Evolutionary conservation across 1,140 invertebrate species (phyloP).

Genomic region (Sinella curviseta): DNA sequence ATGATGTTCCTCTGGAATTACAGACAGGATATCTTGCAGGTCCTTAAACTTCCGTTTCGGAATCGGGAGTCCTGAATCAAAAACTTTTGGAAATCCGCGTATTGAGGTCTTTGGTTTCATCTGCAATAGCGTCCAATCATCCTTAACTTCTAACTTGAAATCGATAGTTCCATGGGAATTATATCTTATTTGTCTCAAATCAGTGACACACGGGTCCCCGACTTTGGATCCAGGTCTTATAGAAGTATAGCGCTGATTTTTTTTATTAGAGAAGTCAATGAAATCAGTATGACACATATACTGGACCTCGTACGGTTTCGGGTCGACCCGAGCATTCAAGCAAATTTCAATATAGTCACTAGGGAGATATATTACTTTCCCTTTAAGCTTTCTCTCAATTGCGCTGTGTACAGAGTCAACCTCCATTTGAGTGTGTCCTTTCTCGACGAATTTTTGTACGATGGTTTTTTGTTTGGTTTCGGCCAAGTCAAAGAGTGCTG

Average conservation of each 20-base stretch:
- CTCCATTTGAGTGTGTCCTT: slow-evolving; percentile 55
- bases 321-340: slow-evolving; percentile 47
- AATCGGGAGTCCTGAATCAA: not conserved
- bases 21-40: not conserved
- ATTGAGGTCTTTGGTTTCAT: not conserved
- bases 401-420: slow-evolving; percentile 51
- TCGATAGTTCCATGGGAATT: slow-evolving; percentile 39
- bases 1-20: not conserved
- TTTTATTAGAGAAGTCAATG: slow-evolving; percentile 27
- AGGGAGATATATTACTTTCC: slow-evolving; percentile 43
- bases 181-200: slow-evolving; percentile 44
- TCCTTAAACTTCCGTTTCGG: not conserved
- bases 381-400: slow-evolving; percentile 49
- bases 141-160: slow-evolving; percentile 44
- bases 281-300: slow-evolving; percentile 41
- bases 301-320: slow-evolving; percentile 31
- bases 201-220: slow-evolving; percentile 34
- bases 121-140: not conserved
- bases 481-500: slow-evolving; percentile 50
- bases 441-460: slow-evolving; percentile 53
- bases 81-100: not conserved
- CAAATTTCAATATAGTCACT: slow-evolving; percentile 45
- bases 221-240: slow-evolving; percentile 36
- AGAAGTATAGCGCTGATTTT: not conserved
- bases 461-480: slow-evolving; percentile 48